These are phyloP conservation scores for Azorinus chamasolen DNA, from an alignment of 2,888 invertebrate genomes.

Conservation along the genomic window DNA sequence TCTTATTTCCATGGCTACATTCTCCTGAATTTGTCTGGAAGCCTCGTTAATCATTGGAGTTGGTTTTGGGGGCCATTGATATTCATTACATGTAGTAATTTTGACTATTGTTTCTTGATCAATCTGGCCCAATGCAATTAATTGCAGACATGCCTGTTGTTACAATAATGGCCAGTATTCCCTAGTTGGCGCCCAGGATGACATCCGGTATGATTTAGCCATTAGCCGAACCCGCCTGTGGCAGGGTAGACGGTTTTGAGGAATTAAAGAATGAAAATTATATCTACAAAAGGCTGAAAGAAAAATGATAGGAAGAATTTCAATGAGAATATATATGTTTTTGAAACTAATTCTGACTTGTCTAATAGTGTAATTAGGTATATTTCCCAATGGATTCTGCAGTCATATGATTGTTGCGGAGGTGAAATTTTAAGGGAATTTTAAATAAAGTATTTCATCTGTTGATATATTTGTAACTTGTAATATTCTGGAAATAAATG, in stretches of 20 bases:
- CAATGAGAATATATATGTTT: too few species aligned
- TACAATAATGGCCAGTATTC: background rate
- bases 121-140: slow-evolving; percentile 39
- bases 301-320: too few species aligned
- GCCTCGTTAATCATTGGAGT: slow-evolving; percentile 36
- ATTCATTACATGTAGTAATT: slow-evolving; percentile 55
- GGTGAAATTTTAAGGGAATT: too few species aligned
- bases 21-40: slow-evolving; percentile 19
- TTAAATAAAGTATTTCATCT: too few species aligned
- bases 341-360: too few species aligned
- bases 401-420: too few species aligned
- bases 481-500: too few species aligned
- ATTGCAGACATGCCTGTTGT: slow-evolving; percentile 19
- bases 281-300: too few species aligned
- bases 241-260: background rate
- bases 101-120: slow-evolving; percentile 61
- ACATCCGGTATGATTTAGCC: slow-evolving; percentile 4
- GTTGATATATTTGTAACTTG: too few species aligned
- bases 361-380: too few species aligned
- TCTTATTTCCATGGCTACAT: slow-evolving; percentile 29
- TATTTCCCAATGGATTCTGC: too few species aligned
- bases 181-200: background rate
- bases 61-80: slow-evolving; percentile 44
- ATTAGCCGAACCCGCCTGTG: slow-evolving; percentile 1
- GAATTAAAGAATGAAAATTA: too few species aligned